These are phyloP conservation scores for Tipula lateralis DNA, from an alignment of 2,888 invertebrate genomes.

Conservation along the genomic window DNA sequence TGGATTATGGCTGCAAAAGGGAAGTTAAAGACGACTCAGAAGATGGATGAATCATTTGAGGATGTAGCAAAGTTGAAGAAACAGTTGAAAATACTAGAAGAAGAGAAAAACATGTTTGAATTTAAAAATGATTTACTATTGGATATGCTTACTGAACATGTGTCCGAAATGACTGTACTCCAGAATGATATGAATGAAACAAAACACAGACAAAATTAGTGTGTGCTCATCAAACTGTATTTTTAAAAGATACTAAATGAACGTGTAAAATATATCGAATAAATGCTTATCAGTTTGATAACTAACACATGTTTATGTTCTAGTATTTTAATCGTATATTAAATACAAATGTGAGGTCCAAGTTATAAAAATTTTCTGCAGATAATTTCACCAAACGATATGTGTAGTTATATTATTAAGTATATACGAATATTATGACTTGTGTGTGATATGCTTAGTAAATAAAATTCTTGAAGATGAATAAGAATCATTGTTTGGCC, in stretches of 20 bases:
- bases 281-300: not conserved
- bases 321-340: no score
- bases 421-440: no score
- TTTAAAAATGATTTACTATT: conserved; percentile 47
- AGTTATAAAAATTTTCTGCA: no score
- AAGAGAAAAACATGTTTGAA: conserved; percentile 46
- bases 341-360: no score
- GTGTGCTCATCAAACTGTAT: no score
- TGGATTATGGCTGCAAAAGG: conserved; percentile 43
- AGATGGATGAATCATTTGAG: conserved; percentile 42
- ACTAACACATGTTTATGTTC: not conserved
- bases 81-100: conserved; percentile 43
- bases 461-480: no score
- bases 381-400: no score
- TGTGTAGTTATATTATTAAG: no score
- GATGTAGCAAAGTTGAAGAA: conserved; percentile 42
- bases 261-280: not conserved
- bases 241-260: no score
- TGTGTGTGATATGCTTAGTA: no score
- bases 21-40: not conserved
- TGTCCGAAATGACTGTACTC: conserved; percentile 40
- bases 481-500: no score
- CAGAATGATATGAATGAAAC: not conserved
- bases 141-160: conserved; percentile 46
- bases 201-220: not conserved